Conservation (phyloP, 2,797 vertebrate species). For the Lophius americanus region DNA sequence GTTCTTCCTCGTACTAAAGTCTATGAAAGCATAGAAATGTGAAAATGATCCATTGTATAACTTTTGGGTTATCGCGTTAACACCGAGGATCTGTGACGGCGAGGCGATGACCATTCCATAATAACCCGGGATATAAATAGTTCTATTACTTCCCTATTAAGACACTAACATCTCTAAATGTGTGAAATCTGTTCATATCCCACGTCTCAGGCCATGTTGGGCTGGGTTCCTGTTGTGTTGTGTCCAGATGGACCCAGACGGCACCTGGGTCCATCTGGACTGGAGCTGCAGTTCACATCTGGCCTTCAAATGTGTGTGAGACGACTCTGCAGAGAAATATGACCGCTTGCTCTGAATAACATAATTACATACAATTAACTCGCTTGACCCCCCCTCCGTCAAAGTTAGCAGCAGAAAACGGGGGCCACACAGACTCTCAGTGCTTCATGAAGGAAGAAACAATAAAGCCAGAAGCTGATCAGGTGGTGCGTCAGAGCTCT, state of each 20-base stretch:
- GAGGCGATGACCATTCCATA: too few species aligned
- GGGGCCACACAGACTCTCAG: neutral
- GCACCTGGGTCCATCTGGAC: neutral
- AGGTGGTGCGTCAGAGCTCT: too few species aligned
- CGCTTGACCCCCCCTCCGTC: slow-evolving; percentile 4
- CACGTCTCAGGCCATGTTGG: neutral
- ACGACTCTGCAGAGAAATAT: slow-evolving; percentile 38
- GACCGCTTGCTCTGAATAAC: slow-evolving; percentile 12
- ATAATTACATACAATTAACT: slow-evolving; percentile 2
- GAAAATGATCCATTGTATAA: too few species aligned
- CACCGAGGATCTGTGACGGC: too few species aligned
- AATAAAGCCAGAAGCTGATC: too few species aligned
- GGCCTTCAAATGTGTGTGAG: slow-evolving; percentile 30
- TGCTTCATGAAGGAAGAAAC: too few species aligned
- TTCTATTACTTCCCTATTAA: neutral
- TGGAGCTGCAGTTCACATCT: slow-evolving; percentile 32
- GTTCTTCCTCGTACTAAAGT: too few species aligned
- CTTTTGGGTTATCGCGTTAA: too few species aligned
- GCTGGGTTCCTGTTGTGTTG: neutral
- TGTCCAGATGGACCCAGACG: slow-evolving; percentile 18
- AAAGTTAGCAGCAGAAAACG: neutral
- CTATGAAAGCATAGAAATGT: too few species aligned
- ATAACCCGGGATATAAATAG: too few species aligned
- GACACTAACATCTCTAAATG: neutral
- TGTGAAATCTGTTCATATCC: neutral